phyloP scores from a whole-genome alignment of 2,888 invertebrate species.

The Acanthosepion lycidas region DNA sequence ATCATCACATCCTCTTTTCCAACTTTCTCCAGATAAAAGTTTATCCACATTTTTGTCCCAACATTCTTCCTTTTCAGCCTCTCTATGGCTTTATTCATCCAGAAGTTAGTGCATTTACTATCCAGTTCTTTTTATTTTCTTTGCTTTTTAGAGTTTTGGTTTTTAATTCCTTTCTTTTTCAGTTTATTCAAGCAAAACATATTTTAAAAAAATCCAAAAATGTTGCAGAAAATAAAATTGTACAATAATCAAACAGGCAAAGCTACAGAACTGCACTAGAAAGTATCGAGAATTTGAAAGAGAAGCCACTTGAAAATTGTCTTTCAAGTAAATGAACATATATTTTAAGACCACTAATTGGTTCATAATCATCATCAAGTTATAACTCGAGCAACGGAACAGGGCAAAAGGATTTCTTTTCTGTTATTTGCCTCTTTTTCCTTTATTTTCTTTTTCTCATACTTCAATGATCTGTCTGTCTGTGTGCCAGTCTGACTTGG shows the following conservation, averaged over 20 bases:
- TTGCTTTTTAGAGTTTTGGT: neutral
- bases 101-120: neutral
- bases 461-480: neutral
- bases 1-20: neutral
- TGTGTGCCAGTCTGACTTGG: neutral
- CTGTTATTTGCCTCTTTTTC: neutral
- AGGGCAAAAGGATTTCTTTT: neutral
- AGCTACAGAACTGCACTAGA: neutral
- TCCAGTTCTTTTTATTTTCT: neutral
- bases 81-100: too few species aligned
- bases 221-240: neutral
- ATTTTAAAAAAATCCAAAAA: neutral
- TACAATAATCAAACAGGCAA: neutral
- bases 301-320: neutral
- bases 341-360: constrained; percentile 12
- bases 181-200: neutral
- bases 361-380: neutral
- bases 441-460: neutral
- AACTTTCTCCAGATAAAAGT: neutral
- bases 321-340: constrained; percentile 33
- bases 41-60: neutral
- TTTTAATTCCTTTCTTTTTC: constrained; percentile 1
- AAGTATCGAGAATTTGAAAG: neutral
- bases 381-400: neutral
- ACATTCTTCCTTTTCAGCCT: neutral